Base-by-base conservation (phyloP, 2,888 invertebrate genomes). In the Cephus rjabovi region DNA sequence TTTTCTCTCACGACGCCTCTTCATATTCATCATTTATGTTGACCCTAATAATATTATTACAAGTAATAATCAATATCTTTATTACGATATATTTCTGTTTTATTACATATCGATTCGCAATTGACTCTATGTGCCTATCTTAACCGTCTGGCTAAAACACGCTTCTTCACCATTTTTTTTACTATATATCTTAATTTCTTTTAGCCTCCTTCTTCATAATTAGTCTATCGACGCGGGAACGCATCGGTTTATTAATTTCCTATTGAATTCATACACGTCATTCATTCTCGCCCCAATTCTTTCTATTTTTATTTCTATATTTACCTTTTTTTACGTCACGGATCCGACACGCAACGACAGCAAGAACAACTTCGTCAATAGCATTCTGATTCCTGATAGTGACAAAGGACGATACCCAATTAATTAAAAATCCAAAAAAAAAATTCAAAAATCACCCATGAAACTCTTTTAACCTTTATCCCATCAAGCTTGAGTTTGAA, bases 71-170 rank as follows among this genome's bases (percentile, higher is more conserved):
- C 81, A 75, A 75, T 78, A 78, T 76, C 79, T 77, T 81, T 76
- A 76, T 83, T 81, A 76, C 77, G 83, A 77, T 82, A 79, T 83
- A 84, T 80, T 83, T 82, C 79, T 82, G 79, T 76, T 81, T 85
- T 83, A 82, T 82, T 85, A 84, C 80, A 87, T 87, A 86, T 87
- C 86, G 85, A 86, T 88, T 87, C 83, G 84, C 87, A 89, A 89
- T 89, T 88, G 88, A 89, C 88, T 85, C 85, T 87, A 86, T 83
- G 35, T 75, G 35, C 30, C 23, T 56, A 15, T 37, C 37, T 56
- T 75, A 15, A 35, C 6, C 23, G 15, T 75, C 56, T 37, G 31
- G 11, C 75, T 34, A n/a, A 31, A 37, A 75, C 75, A 31, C 31
- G 15, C 40, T 23, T 56, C 56, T 9, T 40, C 40, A 12, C 0